Evolutionary conservation across 2,888 invertebrate species (phyloP).

Genomic region (Sinodicranocentrus sp.): DNA sequence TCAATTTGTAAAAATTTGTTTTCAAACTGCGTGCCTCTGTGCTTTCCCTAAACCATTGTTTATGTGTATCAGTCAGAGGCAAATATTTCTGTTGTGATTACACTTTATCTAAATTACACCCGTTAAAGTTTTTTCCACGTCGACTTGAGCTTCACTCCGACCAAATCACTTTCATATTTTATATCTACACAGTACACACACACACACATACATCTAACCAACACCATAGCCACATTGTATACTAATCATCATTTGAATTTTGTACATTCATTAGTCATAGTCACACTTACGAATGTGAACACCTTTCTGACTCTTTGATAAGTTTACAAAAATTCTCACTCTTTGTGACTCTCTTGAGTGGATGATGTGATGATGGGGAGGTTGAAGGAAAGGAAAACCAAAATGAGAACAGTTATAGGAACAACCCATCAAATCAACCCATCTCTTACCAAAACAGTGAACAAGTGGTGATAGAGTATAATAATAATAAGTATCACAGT

Average conservation of each 20-base stretch:
- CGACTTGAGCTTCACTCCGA: background rate
- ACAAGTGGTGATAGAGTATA: slow-evolving; percentile 10
- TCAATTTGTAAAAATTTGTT: slow-evolving; percentile 23
- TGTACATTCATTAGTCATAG: slow-evolving; percentile 34
- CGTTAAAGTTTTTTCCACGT: slow-evolving; percentile 12
- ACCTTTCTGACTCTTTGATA: slow-evolving; percentile 4
- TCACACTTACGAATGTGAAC: slow-evolving; percentile 15
- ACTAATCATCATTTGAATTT: slow-evolving; percentile 32
- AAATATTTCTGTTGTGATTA: slow-evolving; percentile 23
- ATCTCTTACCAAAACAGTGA: slow-evolving; percentile 6
- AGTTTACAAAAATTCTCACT: slow-evolving; percentile 22
- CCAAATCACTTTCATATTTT: too few relatives aligned
- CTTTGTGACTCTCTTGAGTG: background rate
- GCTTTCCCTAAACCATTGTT: background rate
- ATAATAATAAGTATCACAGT: slow-evolving; percentile 29
- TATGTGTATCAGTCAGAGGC: background rate
- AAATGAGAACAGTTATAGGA: slow-evolving; percentile 37
- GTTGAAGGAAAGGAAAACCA: slow-evolving; percentile 26
- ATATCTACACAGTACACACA: too few relatives aligned
- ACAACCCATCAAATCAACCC: background rate
- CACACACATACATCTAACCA: too few relatives aligned
- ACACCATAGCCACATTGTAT: slow-evolving; percentile 35
- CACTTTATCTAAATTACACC: slow-evolving; percentile 41
- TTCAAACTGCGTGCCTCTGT: background rate
- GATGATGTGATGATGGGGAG: slow-evolving; percentile 22